Percentiles rank a stretch among this genome's conserved stretches.
phyloP scores from a whole-genome alignment of 1,140 invertebrate species.

The Drosophila varians region DNA sequence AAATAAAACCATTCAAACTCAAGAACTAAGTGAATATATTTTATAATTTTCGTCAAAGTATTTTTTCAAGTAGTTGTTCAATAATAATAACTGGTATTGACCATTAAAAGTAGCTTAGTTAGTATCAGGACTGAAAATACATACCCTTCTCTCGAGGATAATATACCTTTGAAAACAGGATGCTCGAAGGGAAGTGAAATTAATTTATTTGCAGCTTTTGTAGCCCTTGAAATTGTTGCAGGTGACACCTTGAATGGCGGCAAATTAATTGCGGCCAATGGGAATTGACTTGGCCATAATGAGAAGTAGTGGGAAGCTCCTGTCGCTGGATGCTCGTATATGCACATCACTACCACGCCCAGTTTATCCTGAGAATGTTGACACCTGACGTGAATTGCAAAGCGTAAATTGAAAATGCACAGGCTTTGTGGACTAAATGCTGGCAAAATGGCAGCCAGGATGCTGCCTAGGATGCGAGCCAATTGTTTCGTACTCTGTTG shows the following conservation, averaged over 20 bases:
- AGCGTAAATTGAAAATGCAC: constrained; percentile 53
- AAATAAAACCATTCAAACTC: too few species aligned
- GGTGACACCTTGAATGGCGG: constrained; percentile 35
- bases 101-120: too few species aligned
- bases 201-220: not conserved
- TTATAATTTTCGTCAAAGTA: too few species aligned
- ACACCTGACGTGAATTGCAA: constrained; percentile 54
- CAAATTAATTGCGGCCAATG: constrained; percentile 42
- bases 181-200: not conserved
- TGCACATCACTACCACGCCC: constrained; percentile 55
- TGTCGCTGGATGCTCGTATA: not conserved
- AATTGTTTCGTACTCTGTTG: constrained; percentile 21
- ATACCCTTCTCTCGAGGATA: too few species aligned
- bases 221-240: constrained; percentile 23
- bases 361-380: constrained; percentile 28
- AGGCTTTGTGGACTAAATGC: constrained; percentile 26
- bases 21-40: too few species aligned
- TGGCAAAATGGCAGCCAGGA: constrained; percentile 10
- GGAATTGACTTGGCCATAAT: not conserved
- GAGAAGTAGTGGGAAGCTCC: not conserved
- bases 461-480: not conserved
- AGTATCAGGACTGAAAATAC: too few species aligned
- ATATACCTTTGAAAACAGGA: too few species aligned
- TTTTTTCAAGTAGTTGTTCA: too few species aligned
- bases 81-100: too few species aligned